phyloP scores from a whole-genome alignment of 2,113 vertebrate genomes.

The Coryphaenoides rupestris region DNA sequence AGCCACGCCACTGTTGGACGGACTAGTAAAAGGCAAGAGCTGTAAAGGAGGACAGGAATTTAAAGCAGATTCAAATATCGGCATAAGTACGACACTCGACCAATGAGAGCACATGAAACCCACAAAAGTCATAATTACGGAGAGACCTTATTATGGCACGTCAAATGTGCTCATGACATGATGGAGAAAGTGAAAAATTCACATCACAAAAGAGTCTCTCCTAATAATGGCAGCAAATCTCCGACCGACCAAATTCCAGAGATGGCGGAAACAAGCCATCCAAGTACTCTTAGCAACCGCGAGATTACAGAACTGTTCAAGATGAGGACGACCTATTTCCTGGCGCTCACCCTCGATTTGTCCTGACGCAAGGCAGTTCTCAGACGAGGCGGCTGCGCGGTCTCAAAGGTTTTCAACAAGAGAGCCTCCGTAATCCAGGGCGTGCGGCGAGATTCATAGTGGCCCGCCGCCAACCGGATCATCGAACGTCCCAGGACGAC shows the following conservation, averaged over 20 bases:
- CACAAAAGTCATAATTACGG: slow-evolving; percentile 58
- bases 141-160: too few relatives aligned
- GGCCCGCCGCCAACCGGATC: slow-evolving; percentile 22
- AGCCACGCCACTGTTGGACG: slow-evolving; percentile 39
- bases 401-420: slow-evolving; percentile 67
- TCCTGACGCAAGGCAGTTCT: slow-evolving; percentile 63
- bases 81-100: too few relatives aligned
- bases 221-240: slow-evolving; percentile 60
- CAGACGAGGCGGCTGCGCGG: slow-evolving; percentile 67
- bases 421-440: slow-evolving; percentile 44
- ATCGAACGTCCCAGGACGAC: slow-evolving; percentile 63
- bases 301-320: slow-evolving; percentile 64
- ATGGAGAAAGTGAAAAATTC: slow-evolving; percentile 58
- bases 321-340: slow-evolving; percentile 57
- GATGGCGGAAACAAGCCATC: slow-evolving; percentile 60
- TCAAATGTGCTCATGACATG: slow-evolving; percentile 40
- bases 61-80: slow-evolving; percentile 58
- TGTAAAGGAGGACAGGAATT: slow-evolving; percentile 46
- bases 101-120: slow-evolving; percentile 59
- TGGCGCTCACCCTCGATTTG: slow-evolving; percentile 52
- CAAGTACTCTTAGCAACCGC: slow-evolving; percentile 65
- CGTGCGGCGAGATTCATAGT: slow-evolving; percentile 37
- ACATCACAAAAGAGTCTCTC: slow-evolving; percentile 60
- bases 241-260: slow-evolving; percentile 51
- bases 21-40: slow-evolving; percentile 76